phyloP scores from a whole-genome alignment of 2,113 vertebrate species.

The Gallinago undulata region DNA sequence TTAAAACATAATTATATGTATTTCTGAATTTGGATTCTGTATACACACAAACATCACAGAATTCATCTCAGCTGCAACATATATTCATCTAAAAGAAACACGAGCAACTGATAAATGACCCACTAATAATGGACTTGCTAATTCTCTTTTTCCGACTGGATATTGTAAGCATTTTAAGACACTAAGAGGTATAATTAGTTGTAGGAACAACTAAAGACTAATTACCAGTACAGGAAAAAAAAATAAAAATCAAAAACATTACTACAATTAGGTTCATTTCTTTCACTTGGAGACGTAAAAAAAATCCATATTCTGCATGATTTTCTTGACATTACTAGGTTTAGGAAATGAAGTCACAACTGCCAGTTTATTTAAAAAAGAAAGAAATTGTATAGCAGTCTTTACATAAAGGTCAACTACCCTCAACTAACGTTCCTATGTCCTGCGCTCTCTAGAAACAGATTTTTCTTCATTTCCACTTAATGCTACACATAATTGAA shows the following conservation, averaged over 20 bases:
- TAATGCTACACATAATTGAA: slow-evolving; percentile 17
- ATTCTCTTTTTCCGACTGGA: not conserved
- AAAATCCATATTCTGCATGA: not conserved
- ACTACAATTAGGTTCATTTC: not conserved
- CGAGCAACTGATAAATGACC: not conserved
- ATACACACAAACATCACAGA: not conserved
- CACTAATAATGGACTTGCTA: not conserved
- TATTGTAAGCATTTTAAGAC: not conserved
- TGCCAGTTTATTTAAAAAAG: not conserved
- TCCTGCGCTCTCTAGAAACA: slow-evolving; percentile 45
- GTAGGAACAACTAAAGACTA: slow-evolving; percentile 24
- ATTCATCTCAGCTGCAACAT: not conserved
- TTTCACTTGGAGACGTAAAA: not conserved
- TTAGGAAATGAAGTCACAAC: not conserved
- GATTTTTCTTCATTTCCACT: slow-evolving; percentile 37
- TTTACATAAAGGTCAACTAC: slow-evolving; percentile 5
- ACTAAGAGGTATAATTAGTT: slow-evolving; percentile 12
- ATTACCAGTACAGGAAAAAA: not conserved
- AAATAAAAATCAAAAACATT: not conserved
- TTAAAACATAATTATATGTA: not conserved
- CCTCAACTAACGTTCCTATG: not conserved
- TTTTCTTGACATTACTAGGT: not conserved
- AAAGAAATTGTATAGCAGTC: not conserved
- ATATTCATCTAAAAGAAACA: not conserved
- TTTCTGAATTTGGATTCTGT: not conserved